Base-by-base conservation (phyloP, 92 coral and sea anemone species). In the Porites rus region DNA sequence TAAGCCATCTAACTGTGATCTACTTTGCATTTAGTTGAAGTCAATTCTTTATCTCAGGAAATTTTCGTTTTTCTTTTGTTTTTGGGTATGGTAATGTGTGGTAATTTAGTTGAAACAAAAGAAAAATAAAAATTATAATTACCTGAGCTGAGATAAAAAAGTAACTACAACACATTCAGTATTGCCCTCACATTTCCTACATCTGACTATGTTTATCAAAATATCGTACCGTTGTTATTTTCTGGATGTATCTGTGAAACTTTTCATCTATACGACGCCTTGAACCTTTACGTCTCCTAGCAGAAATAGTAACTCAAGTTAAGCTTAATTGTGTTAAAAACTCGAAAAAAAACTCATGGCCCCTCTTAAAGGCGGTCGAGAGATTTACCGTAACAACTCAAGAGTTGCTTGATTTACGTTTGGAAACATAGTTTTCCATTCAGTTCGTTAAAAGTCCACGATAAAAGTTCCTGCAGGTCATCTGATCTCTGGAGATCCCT, bases 221-320 rank as follows among this genome's bases (percentile, higher is more conserved):
- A 8, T 10, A 19, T 24, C 83, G 46, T 88, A 97, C 99, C 94
- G 94, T 97, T 75, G 99, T 97, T 65, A 97, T 90, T 85, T 95
- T 88, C 76, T 97, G 98, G 51, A 95, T 88, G 77, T 87, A 97
- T 88, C 89, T 95, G 89, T 92, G 98, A 85, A 97, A 95, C 87
- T 92, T 90, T 52, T 91, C 96, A 72, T 97, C 97, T 10, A 77
- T 63, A 20, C 99, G 98, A 65, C 94, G 92, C 61, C 77, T 92
- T 53, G 88, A 14, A 9, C 58, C 67, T 38, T 50, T 85, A 18
- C 88, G 75, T 64, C 65, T 68, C n/a, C 88, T 85, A 3, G 31
- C 31, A 28, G 0, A 4, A 19, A 76, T 3, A 52, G 10, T 22
- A 46, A 31, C 17, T 20, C 7, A 10, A 31, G 18, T 24, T 13